Conservation (phyloP, 2,888 invertebrate genomes). For the Drosophila incognita region DNA sequence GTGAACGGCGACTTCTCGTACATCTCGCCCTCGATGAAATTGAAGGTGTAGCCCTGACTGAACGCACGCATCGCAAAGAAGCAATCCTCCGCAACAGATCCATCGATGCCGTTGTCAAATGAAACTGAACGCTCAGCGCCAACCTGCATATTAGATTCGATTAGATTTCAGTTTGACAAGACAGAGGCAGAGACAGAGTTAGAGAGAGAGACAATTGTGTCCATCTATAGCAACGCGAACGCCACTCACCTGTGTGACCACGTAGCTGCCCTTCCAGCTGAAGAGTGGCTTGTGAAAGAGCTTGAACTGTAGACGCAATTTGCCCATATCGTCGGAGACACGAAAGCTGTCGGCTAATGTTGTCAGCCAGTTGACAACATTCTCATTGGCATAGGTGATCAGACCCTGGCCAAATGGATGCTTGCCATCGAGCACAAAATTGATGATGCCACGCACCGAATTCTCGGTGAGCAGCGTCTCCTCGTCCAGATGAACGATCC, state of each 20-base stretch:
- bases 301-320: conserved; percentile 95
- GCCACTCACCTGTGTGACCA: conserved; percentile 94
- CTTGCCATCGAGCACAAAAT: conserved; percentile 97
- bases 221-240: not conserved
- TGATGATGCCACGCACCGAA: conserved; percentile 94
- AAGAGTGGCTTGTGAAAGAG: conserved; percentile 97
- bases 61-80: conserved; percentile 98
- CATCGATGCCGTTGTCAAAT: conserved; percentile 98
- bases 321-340: conserved; percentile 99
- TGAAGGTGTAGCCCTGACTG: conserved; percentile 95
- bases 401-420: conserved; percentile 98
- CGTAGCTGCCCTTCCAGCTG: conserved; percentile 99
- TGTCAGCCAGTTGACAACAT: conserved; percentile 98
- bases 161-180: not conserved
- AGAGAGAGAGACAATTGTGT: not conserved
- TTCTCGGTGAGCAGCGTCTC: conserved; percentile 97
- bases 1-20: conserved; percentile 99
- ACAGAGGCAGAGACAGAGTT: not conserved
- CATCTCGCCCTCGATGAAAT: conserved; percentile 99
- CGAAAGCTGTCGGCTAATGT: conserved; percentile 98
- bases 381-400: conserved; percentile 98
- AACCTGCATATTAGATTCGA: conserved; percentile 86
- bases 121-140: conserved; percentile 96
- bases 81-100: conserved; percentile 99
- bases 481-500: conserved; percentile 99